phyloP scores from a whole-genome alignment of 2,888 invertebrate species.

The Matsumyia berberina region DNA sequence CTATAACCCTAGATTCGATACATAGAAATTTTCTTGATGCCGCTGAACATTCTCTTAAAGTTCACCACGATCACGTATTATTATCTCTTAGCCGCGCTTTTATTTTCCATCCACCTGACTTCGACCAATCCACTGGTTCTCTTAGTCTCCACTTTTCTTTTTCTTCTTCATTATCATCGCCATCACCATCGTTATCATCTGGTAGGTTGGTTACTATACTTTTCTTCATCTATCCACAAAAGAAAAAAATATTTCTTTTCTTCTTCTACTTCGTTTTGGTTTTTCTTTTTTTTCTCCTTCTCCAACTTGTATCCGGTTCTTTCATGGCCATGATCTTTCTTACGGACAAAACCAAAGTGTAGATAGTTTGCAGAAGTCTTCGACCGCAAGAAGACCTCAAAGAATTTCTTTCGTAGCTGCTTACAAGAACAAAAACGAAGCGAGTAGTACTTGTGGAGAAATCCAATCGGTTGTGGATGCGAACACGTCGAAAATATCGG shows the following conservation, averaged over 20 bases:
- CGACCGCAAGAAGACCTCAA: constrained; percentile 74
- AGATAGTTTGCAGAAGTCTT: constrained; percentile 74
- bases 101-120: constrained; percentile 22
- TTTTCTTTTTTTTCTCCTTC: constrained; percentile 22
- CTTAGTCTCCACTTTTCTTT: constrained; percentile 42
- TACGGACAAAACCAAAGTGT: constrained; percentile 52
- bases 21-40: neutral
- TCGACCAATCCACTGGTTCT: constrained; percentile 25
- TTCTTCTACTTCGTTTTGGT: constrained; percentile 14
- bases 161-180: neutral
- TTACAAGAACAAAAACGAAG: neutral
- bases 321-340: constrained; percentile 71
- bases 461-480: constrained; percentile 61
- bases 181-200: constrained; percentile 16
- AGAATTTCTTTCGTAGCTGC: constrained; percentile 36
- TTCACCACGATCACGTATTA: constrained; percentile 39
- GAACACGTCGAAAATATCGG: constrained; percentile 31
- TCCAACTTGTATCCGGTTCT: constrained; percentile 67
- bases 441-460: neutral
- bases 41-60: constrained; percentile 25
- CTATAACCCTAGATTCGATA: too few species aligned
- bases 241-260: constrained; percentile 40
- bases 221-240: constrained; percentile 44
- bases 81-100: constrained; percentile 32
- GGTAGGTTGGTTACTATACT: constrained; percentile 14